phyloP scores from a whole-genome alignment of 92 coral and sea anemone genomes.

The Hydrozoanthus gracilis region DNA sequence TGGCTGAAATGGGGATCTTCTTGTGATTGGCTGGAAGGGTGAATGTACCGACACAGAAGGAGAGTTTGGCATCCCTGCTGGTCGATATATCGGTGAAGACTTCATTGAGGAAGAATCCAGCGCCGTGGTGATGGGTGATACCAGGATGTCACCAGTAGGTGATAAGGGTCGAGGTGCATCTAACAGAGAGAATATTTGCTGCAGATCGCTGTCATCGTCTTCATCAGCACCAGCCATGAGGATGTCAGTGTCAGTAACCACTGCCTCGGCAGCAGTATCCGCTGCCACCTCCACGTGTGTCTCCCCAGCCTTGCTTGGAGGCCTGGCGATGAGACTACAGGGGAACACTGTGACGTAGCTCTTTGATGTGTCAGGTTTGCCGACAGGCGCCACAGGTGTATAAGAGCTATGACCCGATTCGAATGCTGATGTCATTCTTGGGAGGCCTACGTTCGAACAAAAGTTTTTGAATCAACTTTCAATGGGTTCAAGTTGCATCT shows the following conservation, averaged over 20 bases:
- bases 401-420: constrained; percentile 59
- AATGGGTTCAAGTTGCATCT: no score
- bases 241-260: constrained; percentile 86
- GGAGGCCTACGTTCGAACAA: constrained; percentile 54
- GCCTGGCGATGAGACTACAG: constrained; percentile 60
- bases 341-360: constrained; percentile 84
- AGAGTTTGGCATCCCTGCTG: constrained; percentile 62
- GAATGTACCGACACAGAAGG: constrained; percentile 77
- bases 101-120: constrained; percentile 76
- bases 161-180: constrained; percentile 77
- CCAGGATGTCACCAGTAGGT: constrained; percentile 64
- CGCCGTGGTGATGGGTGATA: constrained; percentile 78
- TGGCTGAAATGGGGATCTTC: constrained; percentile 87
- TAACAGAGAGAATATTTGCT: constrained; percentile 78
- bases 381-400: constrained; percentile 71
- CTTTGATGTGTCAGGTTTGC: constrained; percentile 82
- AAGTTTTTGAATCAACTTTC: not conserved
- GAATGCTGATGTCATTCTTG: constrained; percentile 66
- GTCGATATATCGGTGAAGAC: constrained; percentile 70
- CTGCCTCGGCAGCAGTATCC: constrained; percentile 80
- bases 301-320: constrained; percentile 59
- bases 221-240: constrained; percentile 90
- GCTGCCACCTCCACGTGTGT: constrained; percentile 64
- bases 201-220: constrained; percentile 76
- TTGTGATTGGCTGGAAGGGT: constrained; percentile 89